Evolutionary conservation across 2,113 vertebrate species (phyloP), one percentile per base, ranked within the genome.

Genomic region (Raphicerus campestris): DNA sequence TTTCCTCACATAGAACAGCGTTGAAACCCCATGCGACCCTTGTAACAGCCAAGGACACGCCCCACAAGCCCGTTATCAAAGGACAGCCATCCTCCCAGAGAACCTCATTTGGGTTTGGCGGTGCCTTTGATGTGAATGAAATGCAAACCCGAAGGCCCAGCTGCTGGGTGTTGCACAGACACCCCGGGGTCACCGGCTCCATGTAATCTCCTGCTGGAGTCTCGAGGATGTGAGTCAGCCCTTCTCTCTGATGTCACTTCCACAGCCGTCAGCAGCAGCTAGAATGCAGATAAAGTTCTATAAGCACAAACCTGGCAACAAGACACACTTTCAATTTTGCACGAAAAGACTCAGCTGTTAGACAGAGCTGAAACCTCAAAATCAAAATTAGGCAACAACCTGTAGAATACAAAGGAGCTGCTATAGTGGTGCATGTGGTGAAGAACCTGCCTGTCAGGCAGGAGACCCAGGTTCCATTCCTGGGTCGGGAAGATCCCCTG

Each of bases 81-180:
- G 89, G 42, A 89, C 28, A 94, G 55, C 86, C 86, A 11, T 92
- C 56, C 93, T 39, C 58, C 39, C 17, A 89, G 26, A 93, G 87
- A 42, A 53, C 26, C 63, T 86, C n/a, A 5, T 84, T 73, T 85
- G 81, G 39, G 55, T 88, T 88, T 28, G 66, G 3, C 91, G 51
- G 32, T 92, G 70, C 58, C 80, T 97, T 97, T 97, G 87, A 98
- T 93, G 85, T 87, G 66, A 93, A 89, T 51, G 53, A 96, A 92
- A 97, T 89, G 89, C 93, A 92, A 97, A 81, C 85, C 39, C 26
- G 2, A 19, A 11, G 24, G n/a, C 56, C 63, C 55, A 91, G 60
- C 87, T 94, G 60, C 49, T 91, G 61, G 66, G 45, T 55, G 85
- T 42, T 77, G 19, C n/a, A 78, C 22, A 91, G 93, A 96, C 61